phyloP scores from a whole-genome alignment of 2,797 vertebrate genomes.

The Bradypodion ventrale region DNA sequence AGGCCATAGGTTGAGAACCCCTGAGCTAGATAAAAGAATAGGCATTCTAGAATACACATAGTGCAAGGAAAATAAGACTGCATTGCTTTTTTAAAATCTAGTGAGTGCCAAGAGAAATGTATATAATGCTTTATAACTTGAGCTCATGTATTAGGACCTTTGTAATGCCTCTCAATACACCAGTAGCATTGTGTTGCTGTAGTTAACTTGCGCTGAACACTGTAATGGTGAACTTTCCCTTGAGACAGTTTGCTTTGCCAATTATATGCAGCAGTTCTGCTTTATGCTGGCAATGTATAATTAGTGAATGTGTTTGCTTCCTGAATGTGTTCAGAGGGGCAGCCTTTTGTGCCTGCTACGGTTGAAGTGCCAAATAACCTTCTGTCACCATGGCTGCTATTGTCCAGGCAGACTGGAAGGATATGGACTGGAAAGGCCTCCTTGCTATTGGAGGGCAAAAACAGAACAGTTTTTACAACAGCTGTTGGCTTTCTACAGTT shows the following conservation, averaged over 20 bases:
- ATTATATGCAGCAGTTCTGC: neutral
- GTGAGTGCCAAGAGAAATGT: neutral
- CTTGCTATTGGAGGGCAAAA: slow-evolving; percentile 9
- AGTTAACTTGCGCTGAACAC: neutral
- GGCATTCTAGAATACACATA: neutral
- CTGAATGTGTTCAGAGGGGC: neutral
- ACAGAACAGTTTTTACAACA: neutral
- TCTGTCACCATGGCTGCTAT: slow-evolving; percentile 38
- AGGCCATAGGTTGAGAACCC: too few relatives aligned
- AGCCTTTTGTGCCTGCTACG: neutral
- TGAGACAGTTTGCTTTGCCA: neutral
- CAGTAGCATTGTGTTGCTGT: neutral
- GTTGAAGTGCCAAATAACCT: slow-evolving; percentile 3
- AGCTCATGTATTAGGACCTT: neutral
- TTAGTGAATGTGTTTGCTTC: slow-evolving; percentile 27
- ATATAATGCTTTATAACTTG: neutral
- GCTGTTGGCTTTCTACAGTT: slow-evolving; percentile 10
- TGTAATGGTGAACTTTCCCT: neutral
- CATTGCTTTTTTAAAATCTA: neutral
- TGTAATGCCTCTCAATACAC: neutral
- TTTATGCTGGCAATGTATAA: neutral
- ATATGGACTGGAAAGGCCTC: slow-evolving; percentile 11
- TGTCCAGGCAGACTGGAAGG: slow-evolving; percentile 24
- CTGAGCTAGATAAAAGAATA: neutral
- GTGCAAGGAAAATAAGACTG: neutral